A percentile compares a stretch with the other conserved stretches of the same genome.
Conservation (phyloP, 2,113 vertebrate genomes). For the Actenoides lindsayi region DNA sequence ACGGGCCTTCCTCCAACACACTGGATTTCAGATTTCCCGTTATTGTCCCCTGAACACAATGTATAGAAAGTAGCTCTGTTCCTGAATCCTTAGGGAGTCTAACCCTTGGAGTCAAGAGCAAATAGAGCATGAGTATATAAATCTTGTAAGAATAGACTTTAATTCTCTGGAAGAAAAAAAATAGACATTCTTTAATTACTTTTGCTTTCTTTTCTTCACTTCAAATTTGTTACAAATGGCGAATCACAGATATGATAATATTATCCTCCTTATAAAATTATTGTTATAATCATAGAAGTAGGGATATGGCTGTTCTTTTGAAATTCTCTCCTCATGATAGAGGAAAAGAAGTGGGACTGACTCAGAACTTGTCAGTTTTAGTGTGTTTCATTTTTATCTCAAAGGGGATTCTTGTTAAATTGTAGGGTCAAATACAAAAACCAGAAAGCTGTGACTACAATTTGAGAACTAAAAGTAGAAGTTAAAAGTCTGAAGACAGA, state of each 20-base stretch:
- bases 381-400: not conserved
- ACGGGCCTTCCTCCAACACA: not conserved
- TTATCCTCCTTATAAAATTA: not conserved
- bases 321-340: not conserved
- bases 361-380: not conserved
- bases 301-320: not conserved
- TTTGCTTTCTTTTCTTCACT: slow-evolving; percentile 10
- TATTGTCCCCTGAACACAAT: not conserved
- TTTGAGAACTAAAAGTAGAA: not conserved
- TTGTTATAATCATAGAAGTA: not conserved
- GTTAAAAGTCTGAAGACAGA: not conserved
- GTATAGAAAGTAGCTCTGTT: not conserved
- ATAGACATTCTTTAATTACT: not conserved
- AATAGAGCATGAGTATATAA: not conserved
- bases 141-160: not conserved
- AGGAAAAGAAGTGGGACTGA: not conserved
- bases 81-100: not conserved
- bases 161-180: not conserved
- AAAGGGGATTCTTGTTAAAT: not conserved
- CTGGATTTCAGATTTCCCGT: not conserved
- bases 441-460: not conserved
- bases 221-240: not conserved
- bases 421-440: not conserved
- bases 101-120: not conserved
- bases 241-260: not conserved